These are phyloP conservation scores for Drosophila takahashii DNA, from an alignment of 1,140 invertebrate genomes.

Conservation along the genomic window DNA sequence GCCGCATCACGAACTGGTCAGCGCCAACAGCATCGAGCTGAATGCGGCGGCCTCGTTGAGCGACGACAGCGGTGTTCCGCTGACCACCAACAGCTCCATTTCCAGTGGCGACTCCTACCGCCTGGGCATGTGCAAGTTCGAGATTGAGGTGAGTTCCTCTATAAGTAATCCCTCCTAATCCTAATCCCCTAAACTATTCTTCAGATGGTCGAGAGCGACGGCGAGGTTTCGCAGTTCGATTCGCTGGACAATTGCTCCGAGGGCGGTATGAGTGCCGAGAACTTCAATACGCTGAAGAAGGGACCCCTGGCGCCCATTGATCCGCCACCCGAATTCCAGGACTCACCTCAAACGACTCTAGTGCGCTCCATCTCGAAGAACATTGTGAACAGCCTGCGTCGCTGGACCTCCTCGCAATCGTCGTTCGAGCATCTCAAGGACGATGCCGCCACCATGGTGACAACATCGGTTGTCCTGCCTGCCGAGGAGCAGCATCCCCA, in stretches of 20 bases:
- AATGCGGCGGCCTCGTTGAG: slow-evolving; percentile 84
- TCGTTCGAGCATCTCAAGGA: slow-evolving; percentile 79
- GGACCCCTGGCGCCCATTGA: slow-evolving; percentile 90
- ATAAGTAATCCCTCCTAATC: background rate
- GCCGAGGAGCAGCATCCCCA: slow-evolving; percentile 13
- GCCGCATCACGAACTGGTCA: slow-evolving; percentile 74
- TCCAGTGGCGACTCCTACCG: slow-evolving; percentile 86
- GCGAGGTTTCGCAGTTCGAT: slow-evolving; percentile 88
- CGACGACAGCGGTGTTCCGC: slow-evolving; percentile 86
- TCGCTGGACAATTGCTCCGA: slow-evolving; percentile 89
- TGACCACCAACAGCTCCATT: slow-evolving; percentile 86
- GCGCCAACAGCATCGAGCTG: slow-evolving; percentile 81
- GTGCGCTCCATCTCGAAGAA: slow-evolving; percentile 79
- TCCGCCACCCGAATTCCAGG: slow-evolving; percentile 92
- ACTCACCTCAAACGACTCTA: slow-evolving; percentile 83
- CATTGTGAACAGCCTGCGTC: slow-evolving; percentile 72
- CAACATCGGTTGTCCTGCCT: slow-evolving; percentile 12
- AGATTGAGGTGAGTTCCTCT: slow-evolving; percentile 84
- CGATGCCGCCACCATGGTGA: slow-evolving; percentile 49
- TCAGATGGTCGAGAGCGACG: slow-evolving; percentile 89
- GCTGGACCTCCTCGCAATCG: slow-evolving; percentile 82
- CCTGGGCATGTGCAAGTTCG: slow-evolving; percentile 85
- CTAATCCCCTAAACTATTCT: slow-evolving; percentile 10
- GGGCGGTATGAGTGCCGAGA: slow-evolving; percentile 90
- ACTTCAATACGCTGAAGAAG: slow-evolving; percentile 93